phyloP scores from a whole-genome alignment of 2,888 invertebrate genomes.

The Drosophila paranaensis region DNA sequence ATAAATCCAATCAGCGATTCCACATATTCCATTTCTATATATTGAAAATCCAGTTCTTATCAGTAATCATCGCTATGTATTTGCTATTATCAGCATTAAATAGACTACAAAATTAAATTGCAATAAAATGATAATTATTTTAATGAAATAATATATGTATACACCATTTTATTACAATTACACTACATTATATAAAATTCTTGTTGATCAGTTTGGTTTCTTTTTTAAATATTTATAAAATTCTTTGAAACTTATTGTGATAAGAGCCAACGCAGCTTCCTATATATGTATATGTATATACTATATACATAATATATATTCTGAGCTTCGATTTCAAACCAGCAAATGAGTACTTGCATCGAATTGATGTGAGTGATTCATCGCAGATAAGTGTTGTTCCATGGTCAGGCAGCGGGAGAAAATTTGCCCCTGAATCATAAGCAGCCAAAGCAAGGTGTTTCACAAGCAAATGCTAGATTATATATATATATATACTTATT shows the following conservation, averaged over 20 bases:
- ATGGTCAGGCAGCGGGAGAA: neutral
- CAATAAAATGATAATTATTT: neutral
- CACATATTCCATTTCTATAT: too few species aligned
- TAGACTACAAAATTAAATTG: neutral
- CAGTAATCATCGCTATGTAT: neutral
- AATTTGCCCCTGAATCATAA: constrained; percentile 27
- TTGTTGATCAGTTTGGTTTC: neutral
- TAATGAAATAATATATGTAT: neutral
- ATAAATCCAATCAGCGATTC: too few species aligned
- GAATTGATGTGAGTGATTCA: constrained; percentile 45
- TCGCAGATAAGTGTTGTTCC: neutral
- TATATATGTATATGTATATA: neutral
- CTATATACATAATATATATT: neutral
- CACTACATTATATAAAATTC: too few species aligned
- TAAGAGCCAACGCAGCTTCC: neutral
- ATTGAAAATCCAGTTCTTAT: neutral
- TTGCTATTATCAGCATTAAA: neutral
- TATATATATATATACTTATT: neutral
- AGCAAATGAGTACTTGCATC: neutral
- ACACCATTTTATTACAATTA: too few species aligned
- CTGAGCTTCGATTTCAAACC: neutral
- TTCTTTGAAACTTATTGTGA: neutral
- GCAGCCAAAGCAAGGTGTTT: constrained; percentile 23
- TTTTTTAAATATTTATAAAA: neutral
- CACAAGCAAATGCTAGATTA: constrained; percentile 42